These are phyloP conservation scores for Drosophila ogumai DNA, from an alignment of 1,140 invertebrate genomes.

Conservation along the genomic window DNA sequence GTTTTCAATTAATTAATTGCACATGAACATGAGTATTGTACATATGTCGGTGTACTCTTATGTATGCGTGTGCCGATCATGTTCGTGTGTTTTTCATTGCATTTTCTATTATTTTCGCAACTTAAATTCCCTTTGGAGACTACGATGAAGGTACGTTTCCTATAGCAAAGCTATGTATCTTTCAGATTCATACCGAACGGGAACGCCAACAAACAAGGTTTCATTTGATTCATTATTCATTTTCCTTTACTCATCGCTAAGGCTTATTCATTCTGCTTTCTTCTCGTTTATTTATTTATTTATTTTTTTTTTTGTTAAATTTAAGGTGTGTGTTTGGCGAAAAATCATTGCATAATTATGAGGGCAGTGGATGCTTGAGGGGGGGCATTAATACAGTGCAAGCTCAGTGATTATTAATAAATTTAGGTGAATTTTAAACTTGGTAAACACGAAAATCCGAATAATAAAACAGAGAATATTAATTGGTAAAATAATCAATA, in stretches of 20 bases:
- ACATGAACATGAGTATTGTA: constrained; percentile 54
- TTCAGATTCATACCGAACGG: constrained; percentile 25
- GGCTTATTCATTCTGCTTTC: constrained; percentile 10
- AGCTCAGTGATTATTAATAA: neutral
- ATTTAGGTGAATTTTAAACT: neutral
- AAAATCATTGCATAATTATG: constrained; percentile 17
- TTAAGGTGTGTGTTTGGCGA: constrained; percentile 5
- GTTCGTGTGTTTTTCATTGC: constrained; percentile 1
- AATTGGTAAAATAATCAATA: neutral
- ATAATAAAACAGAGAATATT: neutral
- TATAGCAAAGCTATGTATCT: constrained; percentile 5
- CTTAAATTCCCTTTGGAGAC: neutral
- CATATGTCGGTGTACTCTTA: constrained; percentile 39
- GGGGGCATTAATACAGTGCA: constrained; percentile 1
- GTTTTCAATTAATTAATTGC: constrained; percentile 9
- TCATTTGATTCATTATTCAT: constrained; percentile 31
- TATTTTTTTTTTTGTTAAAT: neutral
- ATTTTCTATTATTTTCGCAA: neutral
- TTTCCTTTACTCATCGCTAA: constrained; percentile 19
- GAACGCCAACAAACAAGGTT: constrained; percentile 29
- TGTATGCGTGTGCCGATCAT: constrained; percentile 11
- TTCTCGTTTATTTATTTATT: neutral
- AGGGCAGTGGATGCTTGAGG: constrained; percentile 6
- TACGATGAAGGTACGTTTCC: constrained; percentile 14
- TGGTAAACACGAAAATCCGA: neutral